A percentile compares a stretch with the other conserved stretches of the same genome.
These are phyloP conservation scores for Drosophila nebulosa DNA, from an alignment of 1,140 invertebrate genomes.

Conservation along the genomic window DNA sequence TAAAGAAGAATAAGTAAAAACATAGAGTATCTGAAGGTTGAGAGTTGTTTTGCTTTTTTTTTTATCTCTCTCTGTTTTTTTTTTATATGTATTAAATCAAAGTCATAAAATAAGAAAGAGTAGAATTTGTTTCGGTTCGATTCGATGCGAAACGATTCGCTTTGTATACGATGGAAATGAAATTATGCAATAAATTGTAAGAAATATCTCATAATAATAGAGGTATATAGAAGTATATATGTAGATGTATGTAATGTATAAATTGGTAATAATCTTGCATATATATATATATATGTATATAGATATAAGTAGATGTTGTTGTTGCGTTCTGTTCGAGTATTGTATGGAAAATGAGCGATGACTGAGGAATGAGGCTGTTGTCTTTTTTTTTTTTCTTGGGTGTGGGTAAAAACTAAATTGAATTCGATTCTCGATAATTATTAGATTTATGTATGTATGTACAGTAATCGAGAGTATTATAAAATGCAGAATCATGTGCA, in stretches of 20 bases:
- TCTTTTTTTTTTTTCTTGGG: background rate
- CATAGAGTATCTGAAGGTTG: conserved; percentile 6
- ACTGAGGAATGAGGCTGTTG: background rate
- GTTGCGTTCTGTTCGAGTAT: background rate
- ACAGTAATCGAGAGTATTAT: background rate
- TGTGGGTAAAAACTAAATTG: background rate
- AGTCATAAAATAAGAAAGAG: background rate
- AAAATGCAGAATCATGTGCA: background rate
- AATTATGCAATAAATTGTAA: conserved; percentile 51
- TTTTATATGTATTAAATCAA: no score
- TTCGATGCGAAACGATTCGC: background rate
- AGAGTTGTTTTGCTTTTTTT: background rate
- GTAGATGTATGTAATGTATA: conserved; percentile 21
- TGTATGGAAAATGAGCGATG: conserved; percentile 2
- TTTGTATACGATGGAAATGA: conserved; percentile 29
- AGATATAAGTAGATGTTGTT: background rate
- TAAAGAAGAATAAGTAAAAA: conserved; percentile 50
- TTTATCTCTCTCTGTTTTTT: no score
- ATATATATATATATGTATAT: background rate
- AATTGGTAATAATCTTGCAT: conserved; percentile 5
- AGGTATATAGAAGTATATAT: conserved; percentile 44
- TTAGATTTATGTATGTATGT: background rate
- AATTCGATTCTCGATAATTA: background rate
- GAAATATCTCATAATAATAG: conserved; percentile 48
- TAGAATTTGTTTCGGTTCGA: background rate